Conservation (phyloP, 2,113 vertebrate species). For the Ameiurus melas region DNA sequence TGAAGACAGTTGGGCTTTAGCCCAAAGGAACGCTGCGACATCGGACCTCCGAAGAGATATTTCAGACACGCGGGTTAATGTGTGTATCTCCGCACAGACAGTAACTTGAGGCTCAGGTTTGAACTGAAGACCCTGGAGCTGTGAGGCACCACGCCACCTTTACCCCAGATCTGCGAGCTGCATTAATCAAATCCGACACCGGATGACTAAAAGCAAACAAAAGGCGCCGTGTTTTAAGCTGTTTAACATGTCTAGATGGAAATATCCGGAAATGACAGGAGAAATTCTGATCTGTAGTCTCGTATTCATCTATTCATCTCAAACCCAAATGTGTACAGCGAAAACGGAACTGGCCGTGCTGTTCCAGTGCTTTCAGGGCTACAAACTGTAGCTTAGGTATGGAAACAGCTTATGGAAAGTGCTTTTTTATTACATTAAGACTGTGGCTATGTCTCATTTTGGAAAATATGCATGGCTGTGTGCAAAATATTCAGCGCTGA, state of each 20-base stretch:
- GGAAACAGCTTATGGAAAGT: neutral
- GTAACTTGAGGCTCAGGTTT: neutral
- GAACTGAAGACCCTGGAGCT: neutral
- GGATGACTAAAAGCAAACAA: neutral
- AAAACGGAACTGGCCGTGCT: neutral
- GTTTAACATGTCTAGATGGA: neutral
- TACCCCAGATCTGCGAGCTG: neutral
- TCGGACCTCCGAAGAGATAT: neutral
- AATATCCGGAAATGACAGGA: neutral
- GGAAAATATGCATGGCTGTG: neutral
- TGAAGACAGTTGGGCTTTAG: neutral
- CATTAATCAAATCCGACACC: slow-evolving; percentile 1
- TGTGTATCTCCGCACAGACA: neutral
- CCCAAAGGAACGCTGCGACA: neutral
- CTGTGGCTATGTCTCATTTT: neutral
- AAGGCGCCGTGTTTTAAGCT: neutral
- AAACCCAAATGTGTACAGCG: neutral
- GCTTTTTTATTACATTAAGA: neutral
- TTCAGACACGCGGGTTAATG: neutral
- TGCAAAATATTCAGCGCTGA: neutral
- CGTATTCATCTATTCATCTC: neutral
- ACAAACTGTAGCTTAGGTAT: neutral
- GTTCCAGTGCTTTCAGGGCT: neutral
- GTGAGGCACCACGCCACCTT: neutral
- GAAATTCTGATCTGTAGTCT: neutral